Evolutionary conservation across 2,888 invertebrate genomes (phyloP), one percentile per base, ranked within the genome.

Genomic region (Pseudococcus jackbeardsleyi): DNA sequence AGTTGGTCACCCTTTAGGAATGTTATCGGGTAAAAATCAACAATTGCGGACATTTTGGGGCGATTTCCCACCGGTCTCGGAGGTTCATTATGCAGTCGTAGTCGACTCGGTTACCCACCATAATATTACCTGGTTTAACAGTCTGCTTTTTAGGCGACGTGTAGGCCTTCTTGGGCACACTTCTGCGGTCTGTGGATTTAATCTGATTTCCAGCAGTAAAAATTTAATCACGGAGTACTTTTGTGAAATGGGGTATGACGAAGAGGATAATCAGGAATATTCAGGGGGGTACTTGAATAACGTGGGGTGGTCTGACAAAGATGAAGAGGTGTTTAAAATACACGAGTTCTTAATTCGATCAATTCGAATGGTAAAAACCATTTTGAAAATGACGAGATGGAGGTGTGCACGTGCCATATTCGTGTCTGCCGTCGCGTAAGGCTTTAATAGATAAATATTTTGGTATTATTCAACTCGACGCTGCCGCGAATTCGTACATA

Each of bases 401-500:
- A 79, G 79, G 85, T 50, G 59, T 59, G 54, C 59, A 85, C 85
- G 54, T 39, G 54, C 54, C 64, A 19, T 48, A 50, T 87, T 22
- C 26, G 26, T 33, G 1, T 1, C 26, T 33, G 26, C 48, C 39
- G 11, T 12, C 19, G 72, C 39, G 33, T 33, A 79, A 42, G 79
- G 77, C 26, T 87, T 87, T 79, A 87, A 79, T 87, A 87, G 87
- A 87, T 87, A 87, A 87, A 87, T 87, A 87, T 87, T 87, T 87
- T 87, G 87, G 87, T 72, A 64, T 64, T 64, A 19, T 22, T 68
- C 46, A 86, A 86, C 12, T 86, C 46, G 39, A 72, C 3, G 26
- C 26, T 1, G 11, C n/a, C 12, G n/a, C 22, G 72, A 72, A 26
- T 46, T 46, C 54, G 54, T 17, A 85, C 9, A 85, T 64, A 11